Base-by-base conservation (phyloP, 1,140 invertebrate species). In the Bombus impatiens region DNA sequence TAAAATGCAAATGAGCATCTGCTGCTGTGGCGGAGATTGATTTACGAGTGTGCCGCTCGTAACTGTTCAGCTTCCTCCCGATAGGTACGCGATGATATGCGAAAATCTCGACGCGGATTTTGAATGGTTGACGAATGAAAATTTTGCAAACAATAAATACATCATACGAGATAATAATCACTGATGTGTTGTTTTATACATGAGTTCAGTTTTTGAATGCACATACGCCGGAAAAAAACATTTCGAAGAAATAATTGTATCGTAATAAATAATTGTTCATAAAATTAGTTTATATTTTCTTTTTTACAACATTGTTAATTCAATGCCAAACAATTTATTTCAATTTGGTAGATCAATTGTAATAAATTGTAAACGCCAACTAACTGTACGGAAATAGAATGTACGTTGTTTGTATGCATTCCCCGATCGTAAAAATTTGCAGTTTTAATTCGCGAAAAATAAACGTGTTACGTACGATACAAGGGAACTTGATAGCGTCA, bases 1-100 rank as follows among this genome's bases (percentile, higher is more conserved):
- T 10, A 18, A 32, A 44, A 85, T 85, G 84, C 71, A 76, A 86
- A 81, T 67, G 71, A 76, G 78, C 79, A 81, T 81, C 84, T 81
- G 84, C 47, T n/a, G 59, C 53, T 37, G 68, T 53, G 8, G 67
- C 42, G 40, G 22, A 74, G 78, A 81, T 86, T 81, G 84, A 86
- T 86, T 75, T 81, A 86, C 79, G 79, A 82, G 78, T n/a, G 40
- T 32, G 32, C 32, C 2, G 32, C 40, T 78, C 28, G 75, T 77
- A 76, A 70, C 25, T 70, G n/a, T 79, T 53, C 4, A 37, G 44
- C 53, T 32, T 37, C 4, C 1, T 25, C 67, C 13, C 22, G n/a
- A 4, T 62, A 40, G 37, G n/a, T 62, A 72, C 37, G 72, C 68
- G 68, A 84, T 71, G 77, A 84, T 62, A 57, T 18, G 83, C 18